A percentile compares a stretch with the other conserved stretches of the same genome.
Evolutionary conservation across 2,797 vertebrate genomes (phyloP).

Genomic region (Anguilla megastoma): DNA sequence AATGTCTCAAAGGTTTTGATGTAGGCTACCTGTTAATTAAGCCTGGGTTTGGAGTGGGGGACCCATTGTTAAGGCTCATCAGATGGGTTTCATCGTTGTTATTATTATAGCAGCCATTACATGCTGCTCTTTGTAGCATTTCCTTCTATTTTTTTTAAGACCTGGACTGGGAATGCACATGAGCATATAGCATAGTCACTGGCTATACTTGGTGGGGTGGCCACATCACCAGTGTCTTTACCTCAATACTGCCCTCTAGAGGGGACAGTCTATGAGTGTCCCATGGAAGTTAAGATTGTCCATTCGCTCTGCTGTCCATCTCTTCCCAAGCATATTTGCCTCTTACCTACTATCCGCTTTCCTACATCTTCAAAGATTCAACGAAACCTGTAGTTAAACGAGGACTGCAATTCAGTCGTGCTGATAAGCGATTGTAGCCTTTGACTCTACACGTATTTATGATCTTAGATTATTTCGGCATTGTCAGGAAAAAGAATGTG

Average conservation of each 20-base stretch:
- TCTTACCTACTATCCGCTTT: not conserved
- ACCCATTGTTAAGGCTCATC: not conserved
- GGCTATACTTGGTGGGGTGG: not conserved
- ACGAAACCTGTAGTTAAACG: not conserved
- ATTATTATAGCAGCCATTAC: not conserved
- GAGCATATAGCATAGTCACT: not conserved
- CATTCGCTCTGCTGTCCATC: not conserved
- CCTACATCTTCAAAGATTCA: not conserved
- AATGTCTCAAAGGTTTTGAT: not conserved
- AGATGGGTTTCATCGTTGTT: not conserved
- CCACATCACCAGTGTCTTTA: not conserved
- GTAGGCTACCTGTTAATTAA: not conserved
- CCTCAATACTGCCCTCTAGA: constrained; percentile 27
- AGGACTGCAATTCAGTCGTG: not conserved
- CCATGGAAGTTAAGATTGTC: not conserved
- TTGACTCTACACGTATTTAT: not conserved
- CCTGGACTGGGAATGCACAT: not conserved
- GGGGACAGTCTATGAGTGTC: not conserved
- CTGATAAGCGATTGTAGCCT: not conserved
- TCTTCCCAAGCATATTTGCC: not conserved
- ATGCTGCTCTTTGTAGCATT: not conserved
- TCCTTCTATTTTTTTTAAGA: not conserved
- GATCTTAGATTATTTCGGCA: not conserved
- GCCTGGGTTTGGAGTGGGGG: not conserved
- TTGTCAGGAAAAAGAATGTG: not conserved